These are phyloP conservation scores for Metalampra italica DNA, from an alignment of 2,888 invertebrate species.

Conservation along the genomic window DNA sequence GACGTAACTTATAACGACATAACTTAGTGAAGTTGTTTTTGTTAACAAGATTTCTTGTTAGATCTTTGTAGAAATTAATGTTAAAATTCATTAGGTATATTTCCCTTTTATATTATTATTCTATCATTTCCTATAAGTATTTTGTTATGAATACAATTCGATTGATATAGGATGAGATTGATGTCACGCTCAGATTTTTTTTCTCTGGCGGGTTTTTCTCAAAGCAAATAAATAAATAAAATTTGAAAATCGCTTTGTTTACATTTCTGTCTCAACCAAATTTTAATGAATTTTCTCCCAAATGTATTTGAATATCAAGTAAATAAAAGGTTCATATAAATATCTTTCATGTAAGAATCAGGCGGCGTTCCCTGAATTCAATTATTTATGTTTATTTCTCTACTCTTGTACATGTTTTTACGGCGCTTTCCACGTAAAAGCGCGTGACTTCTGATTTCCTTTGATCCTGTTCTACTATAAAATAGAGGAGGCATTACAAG, in stretches of 20 bases:
- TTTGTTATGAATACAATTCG: too few species aligned
- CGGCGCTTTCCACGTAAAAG: slow-evolving; percentile 27
- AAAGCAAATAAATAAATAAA: too few species aligned
- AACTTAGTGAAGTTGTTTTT: slow-evolving; percentile 11
- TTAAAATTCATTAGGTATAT: too few species aligned
- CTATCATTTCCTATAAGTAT: too few species aligned
- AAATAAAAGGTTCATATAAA: background rate
- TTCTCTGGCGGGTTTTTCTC: too few species aligned
- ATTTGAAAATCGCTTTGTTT: too few species aligned
- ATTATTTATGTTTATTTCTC: slow-evolving; percentile 52
- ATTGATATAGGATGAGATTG: too few species aligned
- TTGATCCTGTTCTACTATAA: slow-evolving; percentile 14
- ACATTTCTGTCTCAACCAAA: too few species aligned
- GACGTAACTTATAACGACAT: slow-evolving; percentile 24
- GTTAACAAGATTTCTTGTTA: background rate
- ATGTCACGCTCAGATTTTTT: too few species aligned
- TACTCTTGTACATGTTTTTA: slow-evolving; percentile 41
- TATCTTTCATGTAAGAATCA: background rate
- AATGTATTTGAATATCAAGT: background rate
- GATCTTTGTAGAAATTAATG: too few species aligned
- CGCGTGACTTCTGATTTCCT: slow-evolving; percentile 27
- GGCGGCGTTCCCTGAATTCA: slow-evolving; percentile 28
- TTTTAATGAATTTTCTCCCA: background rate
- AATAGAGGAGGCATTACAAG: slow-evolving; percentile 12
- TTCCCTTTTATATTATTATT: too few species aligned